phyloP scores from a whole-genome alignment of 2,888 invertebrate genomes.

The Xanthia togata region DNA sequence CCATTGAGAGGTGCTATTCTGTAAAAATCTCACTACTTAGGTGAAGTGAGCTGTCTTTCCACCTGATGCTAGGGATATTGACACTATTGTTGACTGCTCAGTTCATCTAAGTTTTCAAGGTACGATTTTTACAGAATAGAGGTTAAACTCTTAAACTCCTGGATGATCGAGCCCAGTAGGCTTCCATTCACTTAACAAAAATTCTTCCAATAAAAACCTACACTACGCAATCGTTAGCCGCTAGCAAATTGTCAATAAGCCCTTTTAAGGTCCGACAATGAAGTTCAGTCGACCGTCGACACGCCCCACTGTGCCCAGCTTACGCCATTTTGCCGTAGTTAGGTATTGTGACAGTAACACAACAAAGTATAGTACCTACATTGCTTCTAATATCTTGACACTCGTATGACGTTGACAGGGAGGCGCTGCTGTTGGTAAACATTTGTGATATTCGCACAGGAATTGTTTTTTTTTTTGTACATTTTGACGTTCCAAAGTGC shows the following conservation, averaged over 20 bases:
- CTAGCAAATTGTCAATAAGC: conserved; percentile 44
- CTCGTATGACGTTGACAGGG: background rate
- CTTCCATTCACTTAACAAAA: background rate
- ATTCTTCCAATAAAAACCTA: conserved; percentile 11
- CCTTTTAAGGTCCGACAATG: conserved; percentile 43
- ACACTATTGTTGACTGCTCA: no score
- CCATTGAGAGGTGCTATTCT: background rate
- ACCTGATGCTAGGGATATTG: no score
- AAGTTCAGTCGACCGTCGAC: conserved; percentile 33
- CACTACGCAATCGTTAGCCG: conserved; percentile 3
- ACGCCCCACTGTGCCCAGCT: conserved; percentile 7
- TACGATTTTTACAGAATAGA: no score
- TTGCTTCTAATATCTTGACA: background rate
- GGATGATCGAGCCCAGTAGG: background rate
- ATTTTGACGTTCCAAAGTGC: no score
- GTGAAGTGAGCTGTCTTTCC: no score
- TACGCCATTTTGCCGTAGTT: conserved; percentile 22
- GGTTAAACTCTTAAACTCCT: background rate
- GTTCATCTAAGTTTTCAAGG: no score
- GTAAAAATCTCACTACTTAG: no score
- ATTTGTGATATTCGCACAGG: no score
- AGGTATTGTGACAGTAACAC: conserved; percentile 1
- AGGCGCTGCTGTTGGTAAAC: background rate
- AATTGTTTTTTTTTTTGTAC: no score
- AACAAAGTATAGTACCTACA: background rate